Conservation (phyloP, 2,797 vertebrate species). For the Eutrigla gurnardus region DNA sequence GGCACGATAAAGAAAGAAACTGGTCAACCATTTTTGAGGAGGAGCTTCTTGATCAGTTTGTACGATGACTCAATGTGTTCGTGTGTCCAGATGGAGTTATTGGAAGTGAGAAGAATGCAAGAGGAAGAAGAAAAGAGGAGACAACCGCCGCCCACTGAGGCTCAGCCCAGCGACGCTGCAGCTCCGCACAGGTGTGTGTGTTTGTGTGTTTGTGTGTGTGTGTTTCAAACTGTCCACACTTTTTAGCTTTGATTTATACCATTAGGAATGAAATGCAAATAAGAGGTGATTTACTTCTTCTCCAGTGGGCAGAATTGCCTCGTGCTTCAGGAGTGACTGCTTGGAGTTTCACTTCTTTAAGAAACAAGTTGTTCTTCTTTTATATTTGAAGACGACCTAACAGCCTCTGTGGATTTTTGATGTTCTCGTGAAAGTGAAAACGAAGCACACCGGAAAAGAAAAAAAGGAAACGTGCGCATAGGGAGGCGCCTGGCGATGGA, state of each 20-base stretch:
- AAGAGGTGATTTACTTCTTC: neutral
- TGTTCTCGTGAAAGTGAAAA: neutral
- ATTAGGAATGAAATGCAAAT: neutral
- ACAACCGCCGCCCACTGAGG: constrained; percentile 85
- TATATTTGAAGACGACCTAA: neutral
- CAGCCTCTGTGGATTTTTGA: neutral
- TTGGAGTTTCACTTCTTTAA: neutral
- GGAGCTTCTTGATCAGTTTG: neutral
- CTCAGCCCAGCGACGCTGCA: constrained; percentile 82
- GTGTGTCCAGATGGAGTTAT: constrained; percentile 88
- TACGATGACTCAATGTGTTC: neutral
- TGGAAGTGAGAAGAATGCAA: constrained; percentile 95
- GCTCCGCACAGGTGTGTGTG: constrained; percentile 86
- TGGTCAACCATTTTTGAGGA: neutral
- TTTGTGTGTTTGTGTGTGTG: neutral
- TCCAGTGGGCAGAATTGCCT: neutral
- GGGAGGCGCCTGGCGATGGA: no score
- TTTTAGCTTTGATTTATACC: neutral
- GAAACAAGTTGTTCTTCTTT: neutral
- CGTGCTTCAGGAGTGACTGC: neutral
- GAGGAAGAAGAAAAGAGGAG: constrained; percentile 94
- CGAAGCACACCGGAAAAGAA: neutral
- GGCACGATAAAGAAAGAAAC: neutral
- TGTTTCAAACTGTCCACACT: neutral
- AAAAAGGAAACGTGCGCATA: neutral